phyloP scores from a whole-genome alignment of 2,113 vertebrate species.

The Orcinus orca region DNA sequence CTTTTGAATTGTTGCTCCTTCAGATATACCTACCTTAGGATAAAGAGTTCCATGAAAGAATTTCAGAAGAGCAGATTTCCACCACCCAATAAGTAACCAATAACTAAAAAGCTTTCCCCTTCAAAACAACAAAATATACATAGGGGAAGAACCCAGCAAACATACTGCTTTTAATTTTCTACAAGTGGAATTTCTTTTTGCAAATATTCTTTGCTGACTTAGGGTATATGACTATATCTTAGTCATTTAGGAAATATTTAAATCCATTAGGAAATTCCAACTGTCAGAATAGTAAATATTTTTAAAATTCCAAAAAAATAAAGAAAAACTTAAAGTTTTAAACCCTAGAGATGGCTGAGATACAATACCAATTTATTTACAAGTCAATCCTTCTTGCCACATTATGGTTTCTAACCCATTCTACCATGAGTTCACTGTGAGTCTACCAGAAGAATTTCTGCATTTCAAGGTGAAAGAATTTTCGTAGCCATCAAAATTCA shows the following conservation, averaged over 20 bases:
- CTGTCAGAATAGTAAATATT: neutral
- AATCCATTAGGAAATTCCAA: neutral
- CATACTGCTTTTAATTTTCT: neutral
- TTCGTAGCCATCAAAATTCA: neutral
- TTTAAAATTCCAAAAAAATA: neutral
- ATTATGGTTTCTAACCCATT: too few relatives aligned
- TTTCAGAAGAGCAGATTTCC: neutral
- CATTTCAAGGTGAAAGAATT: neutral
- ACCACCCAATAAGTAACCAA: neutral
- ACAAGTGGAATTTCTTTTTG: neutral
- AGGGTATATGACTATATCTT: neutral
- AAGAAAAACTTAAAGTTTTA: neutral
- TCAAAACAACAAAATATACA: neutral
- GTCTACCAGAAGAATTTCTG: neutral
- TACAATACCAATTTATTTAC: neutral
- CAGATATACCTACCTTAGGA: neutral
- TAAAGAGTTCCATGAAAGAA: neutral
- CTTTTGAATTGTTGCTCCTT: neutral
- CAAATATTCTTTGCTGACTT: neutral
- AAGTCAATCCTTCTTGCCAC: neutral
- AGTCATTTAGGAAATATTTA: neutral
- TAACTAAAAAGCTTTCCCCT: neutral
- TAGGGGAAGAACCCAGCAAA: neutral
- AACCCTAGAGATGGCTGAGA: neutral
- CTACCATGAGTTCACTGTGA: too few relatives aligned